These are phyloP conservation scores for Volucella inflata DNA, from an alignment of 2,888 invertebrate genomes.

Conservation along the genomic window DNA sequence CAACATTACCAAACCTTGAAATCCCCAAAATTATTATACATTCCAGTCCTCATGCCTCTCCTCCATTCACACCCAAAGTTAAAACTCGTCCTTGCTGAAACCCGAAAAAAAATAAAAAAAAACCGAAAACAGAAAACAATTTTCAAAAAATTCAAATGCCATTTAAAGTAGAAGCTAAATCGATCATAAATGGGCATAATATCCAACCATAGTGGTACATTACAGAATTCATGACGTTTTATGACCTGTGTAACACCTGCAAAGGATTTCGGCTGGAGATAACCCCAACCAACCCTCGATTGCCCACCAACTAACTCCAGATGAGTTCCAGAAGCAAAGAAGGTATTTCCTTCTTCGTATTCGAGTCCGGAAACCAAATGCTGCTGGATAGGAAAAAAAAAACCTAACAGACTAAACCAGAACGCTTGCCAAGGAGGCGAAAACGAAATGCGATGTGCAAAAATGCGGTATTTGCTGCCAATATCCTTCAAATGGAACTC, in stretches of 20 bases:
- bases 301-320: background rate
- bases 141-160: conserved; percentile 46
- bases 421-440: conserved; percentile 8
- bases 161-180: conserved; percentile 59
- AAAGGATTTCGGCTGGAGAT: conserved; percentile 46
- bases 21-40: too few relatives aligned
- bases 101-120: background rate
- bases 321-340: conserved; percentile 3
- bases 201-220: conserved; percentile 48
- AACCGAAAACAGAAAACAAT: conserved; percentile 1
- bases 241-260: conserved; percentile 74
- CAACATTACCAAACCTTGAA: too few relatives aligned
- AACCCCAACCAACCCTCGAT: background rate
- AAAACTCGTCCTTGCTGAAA: too few relatives aligned
- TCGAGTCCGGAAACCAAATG: conserved; percentile 5
- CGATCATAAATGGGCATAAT: conserved; percentile 66
- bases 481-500: conserved; percentile 54
- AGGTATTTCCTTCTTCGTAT: conserved; percentile 21
- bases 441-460: conserved; percentile 65
- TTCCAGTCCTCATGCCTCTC: too few relatives aligned
- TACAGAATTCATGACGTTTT: conserved; percentile 73
- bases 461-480: conserved; percentile 72
- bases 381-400: background rate
- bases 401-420: background rate
- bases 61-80: too few relatives aligned